Percentiles rank a stretch among this genome's conserved stretches.
Conservation (phyloP, 2,113 vertebrate genomes). For the Anseranas semipalmata region DNA sequence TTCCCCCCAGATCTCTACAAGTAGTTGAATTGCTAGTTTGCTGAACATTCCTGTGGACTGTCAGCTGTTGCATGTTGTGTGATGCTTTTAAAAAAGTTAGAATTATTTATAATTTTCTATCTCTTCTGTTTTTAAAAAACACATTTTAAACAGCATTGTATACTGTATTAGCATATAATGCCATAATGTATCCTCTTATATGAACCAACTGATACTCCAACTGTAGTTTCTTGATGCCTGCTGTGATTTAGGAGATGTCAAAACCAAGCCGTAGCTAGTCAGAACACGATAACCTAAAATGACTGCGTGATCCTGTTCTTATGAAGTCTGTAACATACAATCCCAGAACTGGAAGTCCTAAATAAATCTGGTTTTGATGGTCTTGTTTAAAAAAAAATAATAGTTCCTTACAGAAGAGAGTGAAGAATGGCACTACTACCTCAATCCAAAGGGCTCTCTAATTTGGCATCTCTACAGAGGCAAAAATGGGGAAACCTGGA, state of each 20-base stretch:
- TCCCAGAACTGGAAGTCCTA: neutral
- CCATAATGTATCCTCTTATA: neutral
- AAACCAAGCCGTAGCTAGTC: neutral
- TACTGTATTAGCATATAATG: neutral
- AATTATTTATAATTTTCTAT: neutral
- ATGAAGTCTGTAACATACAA: neutral
- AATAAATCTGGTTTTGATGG: neutral
- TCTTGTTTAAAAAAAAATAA: neutral
- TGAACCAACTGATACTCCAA: neutral
- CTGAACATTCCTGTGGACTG: neutral
- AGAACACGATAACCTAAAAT: neutral
- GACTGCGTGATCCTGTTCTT: neutral
- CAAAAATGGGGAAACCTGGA: neutral
- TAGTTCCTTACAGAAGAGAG: neutral
- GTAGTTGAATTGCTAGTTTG: neutral
- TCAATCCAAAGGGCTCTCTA: neutral
- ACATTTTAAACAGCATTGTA: neutral
- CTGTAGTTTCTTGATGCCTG: neutral
- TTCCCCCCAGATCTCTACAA: neutral
- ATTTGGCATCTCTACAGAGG: neutral
- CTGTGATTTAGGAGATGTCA: neutral
- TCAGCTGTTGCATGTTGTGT: neutral
- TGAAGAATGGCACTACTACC: neutral
- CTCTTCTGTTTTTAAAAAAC: neutral
- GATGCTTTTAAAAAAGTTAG: neutral